Evolutionary conservation across 2,888 invertebrate species (phyloP), one percentile per base, ranked within the genome.

Genomic region (Petrolisthes manimaculis): DNA sequence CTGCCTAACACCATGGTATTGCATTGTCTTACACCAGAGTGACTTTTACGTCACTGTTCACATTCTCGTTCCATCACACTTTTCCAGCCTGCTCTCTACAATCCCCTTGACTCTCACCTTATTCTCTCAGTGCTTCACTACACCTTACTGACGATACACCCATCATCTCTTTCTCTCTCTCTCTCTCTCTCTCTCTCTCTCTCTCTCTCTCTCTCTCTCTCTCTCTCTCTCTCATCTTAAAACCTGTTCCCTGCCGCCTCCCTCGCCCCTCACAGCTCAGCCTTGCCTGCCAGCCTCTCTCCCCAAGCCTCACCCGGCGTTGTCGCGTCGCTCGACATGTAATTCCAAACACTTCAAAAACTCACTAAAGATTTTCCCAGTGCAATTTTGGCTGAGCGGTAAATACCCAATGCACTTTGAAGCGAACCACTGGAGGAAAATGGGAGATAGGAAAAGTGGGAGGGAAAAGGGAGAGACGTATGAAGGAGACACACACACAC

Each of bases 301-400:
- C n/a, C 71, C 21, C 3, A 71, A n/a, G n/a, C 21, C 71, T 71
- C 71, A 21, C 71, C 71, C 14, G 21, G 21, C 71, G 71, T n/a
- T 71, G 71, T 71, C 71, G 21, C 14, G n/a, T 71, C 71, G 71
- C n/a, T 21, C 71, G 71, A 71, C 71, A 71, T 6, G 71, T 21
- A n/a, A 71, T 71, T 71, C 21, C 71, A 71, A 71, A 71, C 71
- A 71, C 71, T 71, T 71, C 71, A 71, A 71, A n/a, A 71, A 71
- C 71, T 71, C 71, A n/a, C 71, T 21, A 14, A 12, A 21, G 14
- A 71, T 71, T 71, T 71, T 71, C 71, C n/a, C 71, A 12, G 71
- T 71, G 71, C 71, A 71, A 71, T 71, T 71, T 71, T 71, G 71
- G 71, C 71, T 71, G 18, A 71, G 71, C n/a, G 14, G 71, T 71